Percentiles rank a stretch among this genome's conserved stretches.
Conservation (phyloP, 2,113 vertebrate species). For the Nycticorax nycticorax region DNA sequence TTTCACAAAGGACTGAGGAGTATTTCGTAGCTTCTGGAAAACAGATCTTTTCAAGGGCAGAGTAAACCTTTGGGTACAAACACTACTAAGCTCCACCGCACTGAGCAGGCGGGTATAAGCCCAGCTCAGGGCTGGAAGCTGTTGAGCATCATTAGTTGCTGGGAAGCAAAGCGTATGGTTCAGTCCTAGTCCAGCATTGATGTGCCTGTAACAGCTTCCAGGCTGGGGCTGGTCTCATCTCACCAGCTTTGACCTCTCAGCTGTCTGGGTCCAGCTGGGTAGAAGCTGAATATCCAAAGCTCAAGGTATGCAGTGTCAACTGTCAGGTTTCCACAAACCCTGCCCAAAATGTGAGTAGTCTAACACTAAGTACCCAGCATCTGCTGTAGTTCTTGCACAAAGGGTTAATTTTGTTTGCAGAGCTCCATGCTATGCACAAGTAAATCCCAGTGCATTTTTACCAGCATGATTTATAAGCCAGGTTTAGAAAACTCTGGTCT, state of each 20-base stretch:
- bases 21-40: background rate
- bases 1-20: background rate
- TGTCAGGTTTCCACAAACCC: background rate
- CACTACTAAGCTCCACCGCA: background rate
- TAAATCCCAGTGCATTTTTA: background rate
- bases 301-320: background rate
- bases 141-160: background rate
- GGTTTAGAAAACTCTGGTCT: conserved; percentile 10
- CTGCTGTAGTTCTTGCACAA: background rate
- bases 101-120: background rate
- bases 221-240: background rate
- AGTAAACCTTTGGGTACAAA: background rate
- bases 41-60: background rate
- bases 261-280: background rate
- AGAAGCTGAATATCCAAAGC: background rate
- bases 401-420: conserved; percentile 9
- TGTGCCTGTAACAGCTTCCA: background rate
- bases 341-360: background rate
- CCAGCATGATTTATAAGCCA: background rate
- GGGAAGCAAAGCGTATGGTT: background rate
- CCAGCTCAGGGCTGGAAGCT: background rate
- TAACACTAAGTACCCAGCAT: background rate
- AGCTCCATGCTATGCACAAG: background rate
- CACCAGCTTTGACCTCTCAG: background rate
- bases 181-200: background rate